A percentile compares a stretch with the other conserved stretches of the same genome.
Conservation (phyloP, 1,140 invertebrate genomes). For the Anastatus disparis region DNA sequence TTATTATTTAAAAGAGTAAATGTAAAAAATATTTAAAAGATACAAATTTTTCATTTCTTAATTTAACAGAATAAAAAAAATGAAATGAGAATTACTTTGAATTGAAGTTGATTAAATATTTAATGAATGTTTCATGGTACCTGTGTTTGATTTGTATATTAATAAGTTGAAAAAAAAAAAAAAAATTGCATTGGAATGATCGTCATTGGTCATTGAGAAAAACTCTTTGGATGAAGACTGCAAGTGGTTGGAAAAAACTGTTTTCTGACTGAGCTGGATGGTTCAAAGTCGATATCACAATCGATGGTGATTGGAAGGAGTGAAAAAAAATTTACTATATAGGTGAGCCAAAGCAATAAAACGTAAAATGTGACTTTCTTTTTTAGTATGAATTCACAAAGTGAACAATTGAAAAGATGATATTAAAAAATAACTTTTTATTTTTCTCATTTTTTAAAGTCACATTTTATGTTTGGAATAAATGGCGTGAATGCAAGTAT, state of each 20-base stretch:
- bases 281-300: too few relatives aligned
- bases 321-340: constrained; percentile 24
- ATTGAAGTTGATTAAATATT: too few relatives aligned
- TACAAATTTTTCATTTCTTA: too few relatives aligned
- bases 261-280: constrained; percentile 26
- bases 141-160: too few relatives aligned
- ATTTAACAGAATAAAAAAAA: too few relatives aligned
- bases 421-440: background rate
- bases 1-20: constrained; percentile 3
- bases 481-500: constrained; percentile 21
- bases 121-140: too few relatives aligned
- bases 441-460: background rate
- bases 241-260: constrained; percentile 27
- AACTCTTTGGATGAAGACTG: constrained; percentile 35
- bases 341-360: constrained; percentile 30
- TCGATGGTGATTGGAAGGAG: constrained; percentile 18
- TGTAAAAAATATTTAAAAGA: too few relatives aligned
- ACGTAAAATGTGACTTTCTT: constrained; percentile 30
- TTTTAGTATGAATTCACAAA: background rate
- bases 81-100: too few relatives aligned
- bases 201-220: constrained; percentile 13
- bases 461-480: constrained; percentile 28
- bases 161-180: too few relatives aligned
- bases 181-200: constrained; percentile 26
- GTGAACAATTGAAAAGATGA: background rate